A percentile compares a stretch with the other conserved stretches of the same genome.
Conservation (phyloP, 2,113 vertebrate genomes). For the Nannobrachium achirus region DNA sequence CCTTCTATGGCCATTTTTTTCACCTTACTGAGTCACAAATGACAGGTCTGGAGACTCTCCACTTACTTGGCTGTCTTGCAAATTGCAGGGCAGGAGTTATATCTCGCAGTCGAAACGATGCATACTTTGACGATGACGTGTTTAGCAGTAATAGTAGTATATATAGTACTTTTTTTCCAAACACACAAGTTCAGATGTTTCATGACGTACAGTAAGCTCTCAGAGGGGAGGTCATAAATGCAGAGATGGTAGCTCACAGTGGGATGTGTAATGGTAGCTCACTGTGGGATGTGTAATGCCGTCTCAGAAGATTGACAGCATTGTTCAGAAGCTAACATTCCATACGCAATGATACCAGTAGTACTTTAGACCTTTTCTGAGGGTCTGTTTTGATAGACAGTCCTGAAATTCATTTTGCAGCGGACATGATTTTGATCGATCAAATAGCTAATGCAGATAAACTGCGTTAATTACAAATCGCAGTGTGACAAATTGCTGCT, state of each 20-base stretch:
- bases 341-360: no score
- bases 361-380: not conserved
- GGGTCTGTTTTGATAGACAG: conserved; percentile 5
- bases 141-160: no score
- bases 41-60: no score
- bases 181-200: conserved; percentile 12
- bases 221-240: not conserved
- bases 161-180: no score
- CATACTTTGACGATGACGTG: no score
- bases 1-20: no score
- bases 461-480: conserved; percentile 56
- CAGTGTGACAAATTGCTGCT: conserved; percentile 55
- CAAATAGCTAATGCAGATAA: conserved; percentile 56
- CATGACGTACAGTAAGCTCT: not conserved
- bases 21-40: no score
- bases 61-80: no score
- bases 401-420: conserved; percentile 23
- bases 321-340: not conserved
- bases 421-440: conserved; percentile 46
- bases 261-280: not conserved
- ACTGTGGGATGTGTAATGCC: not conserved
- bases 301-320: not conserved
- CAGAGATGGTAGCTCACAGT: no score
- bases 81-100: no score
- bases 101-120: no score